These are phyloP conservation scores for Pristionchus fissidentatus DNA, from an alignment of 2,888 invertebrate species.

Conservation along the genomic window DNA sequence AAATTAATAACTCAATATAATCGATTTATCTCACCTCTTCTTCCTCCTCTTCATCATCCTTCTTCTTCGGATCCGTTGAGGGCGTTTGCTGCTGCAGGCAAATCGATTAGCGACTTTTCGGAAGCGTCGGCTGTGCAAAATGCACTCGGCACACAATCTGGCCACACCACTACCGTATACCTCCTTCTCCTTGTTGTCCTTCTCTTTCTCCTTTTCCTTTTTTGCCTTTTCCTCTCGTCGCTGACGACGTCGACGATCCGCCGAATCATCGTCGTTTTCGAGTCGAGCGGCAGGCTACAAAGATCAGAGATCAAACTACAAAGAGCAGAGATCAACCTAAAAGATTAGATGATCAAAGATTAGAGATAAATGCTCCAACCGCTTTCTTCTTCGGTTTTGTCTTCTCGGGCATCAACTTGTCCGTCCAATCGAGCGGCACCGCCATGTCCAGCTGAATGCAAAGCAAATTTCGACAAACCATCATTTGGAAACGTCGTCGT, in stretches of 20 bases:
- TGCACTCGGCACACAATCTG: neutral
- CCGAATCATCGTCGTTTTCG: neutral
- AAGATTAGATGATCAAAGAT: conserved; percentile 14
- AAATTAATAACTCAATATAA: too few relatives aligned
- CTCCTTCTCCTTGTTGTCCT: neutral
- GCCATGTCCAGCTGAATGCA: conserved; percentile 15
- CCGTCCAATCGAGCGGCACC: conserved; percentile 33
- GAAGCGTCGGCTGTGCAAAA: neutral
- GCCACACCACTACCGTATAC: neutral
- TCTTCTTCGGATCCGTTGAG: conserved; percentile 23
- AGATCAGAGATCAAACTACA: neutral
- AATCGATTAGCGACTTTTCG: neutral
- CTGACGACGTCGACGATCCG: conserved; percentile 10
- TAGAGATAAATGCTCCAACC: neutral
- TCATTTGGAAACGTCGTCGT: neutral
- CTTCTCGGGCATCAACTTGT: conserved; percentile 41
- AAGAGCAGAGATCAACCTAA: neutral
- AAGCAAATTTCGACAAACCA: neutral
- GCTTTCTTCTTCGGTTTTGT: conserved; percentile 26
- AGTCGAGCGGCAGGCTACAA: conserved; percentile 13
- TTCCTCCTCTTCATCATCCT: conserved; percentile 5
- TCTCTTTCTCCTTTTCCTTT: neutral
- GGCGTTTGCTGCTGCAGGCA: neutral
- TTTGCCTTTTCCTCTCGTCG: conserved; percentile 28
- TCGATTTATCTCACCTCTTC: neutral